phyloP scores from a whole-genome alignment of 2,797 vertebrate genomes.

The Artibeus jamaicensis region DNA sequence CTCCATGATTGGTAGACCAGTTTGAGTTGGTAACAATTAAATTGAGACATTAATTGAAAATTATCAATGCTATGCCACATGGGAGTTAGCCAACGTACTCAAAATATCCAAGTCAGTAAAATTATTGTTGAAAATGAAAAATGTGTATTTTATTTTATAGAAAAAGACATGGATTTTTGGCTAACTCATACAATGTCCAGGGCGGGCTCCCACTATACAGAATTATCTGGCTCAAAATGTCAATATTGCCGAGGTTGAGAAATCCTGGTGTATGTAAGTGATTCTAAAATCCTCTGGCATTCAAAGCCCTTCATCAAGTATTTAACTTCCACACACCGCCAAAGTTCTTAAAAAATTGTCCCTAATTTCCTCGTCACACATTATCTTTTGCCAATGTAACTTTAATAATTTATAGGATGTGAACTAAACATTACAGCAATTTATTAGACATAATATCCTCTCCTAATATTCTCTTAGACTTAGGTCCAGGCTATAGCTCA shows the following conservation, averaged over 20 bases:
- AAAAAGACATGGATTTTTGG: not conserved
- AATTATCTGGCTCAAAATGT: not conserved
- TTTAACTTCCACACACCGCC: not conserved
- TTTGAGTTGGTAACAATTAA: not conserved
- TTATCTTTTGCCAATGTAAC: not conserved
- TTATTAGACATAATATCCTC: slow-evolving; percentile 7
- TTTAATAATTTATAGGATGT: not conserved
- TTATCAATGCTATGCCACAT: not conserved
- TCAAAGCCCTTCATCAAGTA: not conserved
- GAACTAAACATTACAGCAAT: not conserved
- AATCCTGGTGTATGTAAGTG: not conserved
- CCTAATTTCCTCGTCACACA: not conserved
- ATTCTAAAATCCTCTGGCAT: not conserved
- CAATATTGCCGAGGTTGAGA: not conserved
- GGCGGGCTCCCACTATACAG: not conserved
- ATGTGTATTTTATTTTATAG: not conserved
- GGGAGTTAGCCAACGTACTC: not conserved
- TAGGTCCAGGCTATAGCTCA: not conserved
- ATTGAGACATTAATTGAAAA: not conserved
- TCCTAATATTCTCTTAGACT: not conserved
- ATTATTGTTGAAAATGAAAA: not conserved
- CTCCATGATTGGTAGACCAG: not conserved
- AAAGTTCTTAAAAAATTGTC: not conserved
- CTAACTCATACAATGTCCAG: not conserved
- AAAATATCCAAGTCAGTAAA: not conserved